These are phyloP conservation scores for Corythaeola cristata DNA, from an alignment of 2,113 vertebrate species.

Conservation along the genomic window DNA sequence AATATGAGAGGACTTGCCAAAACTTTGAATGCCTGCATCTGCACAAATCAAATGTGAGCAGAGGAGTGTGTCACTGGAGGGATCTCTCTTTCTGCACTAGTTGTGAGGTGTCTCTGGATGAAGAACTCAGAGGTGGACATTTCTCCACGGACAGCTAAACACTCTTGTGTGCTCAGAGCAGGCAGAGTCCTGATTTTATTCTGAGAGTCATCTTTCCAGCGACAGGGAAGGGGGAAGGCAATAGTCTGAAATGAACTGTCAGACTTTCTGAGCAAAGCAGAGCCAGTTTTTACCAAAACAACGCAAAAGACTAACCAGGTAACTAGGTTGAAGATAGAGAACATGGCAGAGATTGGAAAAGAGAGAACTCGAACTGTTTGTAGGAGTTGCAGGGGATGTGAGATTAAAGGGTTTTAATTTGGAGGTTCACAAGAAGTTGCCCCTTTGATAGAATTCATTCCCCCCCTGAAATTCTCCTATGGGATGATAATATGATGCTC, in stretches of 20 bases:
- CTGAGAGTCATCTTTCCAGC: not conserved
- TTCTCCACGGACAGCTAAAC: not conserved
- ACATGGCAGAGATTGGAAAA: not conserved
- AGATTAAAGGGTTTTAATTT: not conserved
- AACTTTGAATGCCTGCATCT: not conserved
- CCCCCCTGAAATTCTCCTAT: not conserved
- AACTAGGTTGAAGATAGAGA: not conserved
- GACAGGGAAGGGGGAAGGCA: not conserved
- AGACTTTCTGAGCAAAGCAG: not conserved
- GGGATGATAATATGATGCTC: not conserved
- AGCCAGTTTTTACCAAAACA: not conserved
- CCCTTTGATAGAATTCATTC: not conserved
- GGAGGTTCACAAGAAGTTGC: not conserved
- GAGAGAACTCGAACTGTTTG: not conserved
- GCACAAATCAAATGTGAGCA: not conserved
- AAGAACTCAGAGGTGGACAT: rapidly evolving
- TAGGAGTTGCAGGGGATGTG: not conserved
- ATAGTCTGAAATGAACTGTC: not conserved
- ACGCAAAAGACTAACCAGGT: not conserved
- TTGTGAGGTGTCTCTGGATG: not conserved
- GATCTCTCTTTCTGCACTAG: not conserved
- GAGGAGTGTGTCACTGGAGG: not conserved
- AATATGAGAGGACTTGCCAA: not conserved
- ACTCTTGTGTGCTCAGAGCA: not conserved
- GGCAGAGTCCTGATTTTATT: not conserved